phyloP scores from a whole-genome alignment of 2,888 invertebrate species.

The Diachrysia chrysitis region DNA sequence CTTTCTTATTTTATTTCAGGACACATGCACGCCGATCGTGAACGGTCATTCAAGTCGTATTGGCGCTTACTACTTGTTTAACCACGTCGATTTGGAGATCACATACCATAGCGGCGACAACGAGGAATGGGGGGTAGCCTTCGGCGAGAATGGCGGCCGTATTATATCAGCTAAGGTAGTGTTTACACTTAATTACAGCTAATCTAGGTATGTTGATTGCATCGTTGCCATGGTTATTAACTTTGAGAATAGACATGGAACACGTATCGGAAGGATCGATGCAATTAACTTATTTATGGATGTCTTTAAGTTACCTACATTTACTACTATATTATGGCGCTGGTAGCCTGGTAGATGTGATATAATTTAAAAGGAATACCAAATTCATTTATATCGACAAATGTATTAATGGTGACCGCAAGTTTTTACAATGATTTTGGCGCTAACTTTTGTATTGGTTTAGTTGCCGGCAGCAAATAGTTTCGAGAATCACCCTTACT shows the following conservation, averaged over 20 bases:
- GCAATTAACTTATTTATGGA: no score
- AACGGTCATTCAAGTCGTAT: slow-evolving; percentile 89
- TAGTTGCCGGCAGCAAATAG: no score
- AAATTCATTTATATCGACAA: no score
- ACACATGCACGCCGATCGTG: slow-evolving; percentile 89
- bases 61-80: slow-evolving; percentile 97
- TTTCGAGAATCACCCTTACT: no score
- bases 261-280: neutral
- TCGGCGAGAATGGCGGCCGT: slow-evolving; percentile 95
- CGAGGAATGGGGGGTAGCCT: slow-evolving; percentile 96
- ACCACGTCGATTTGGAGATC: slow-evolving; percentile 98
- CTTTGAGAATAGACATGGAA: neutral
- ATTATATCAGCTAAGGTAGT: slow-evolving; percentile 94
- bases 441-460: no score
- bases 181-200: neutral
- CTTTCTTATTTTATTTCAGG: slow-evolving; percentile 67
- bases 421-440: no score
- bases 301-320: no score
- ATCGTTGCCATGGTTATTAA: neutral
- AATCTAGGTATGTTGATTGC: neutral
- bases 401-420: no score
- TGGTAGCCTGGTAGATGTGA: no score
- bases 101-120: slow-evolving; percentile 96
- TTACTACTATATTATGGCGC: no score
- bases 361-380: no score